Conservation (phyloP, 1,140 invertebrate genomes). For the Pseudomyrmex gracilis region DNA sequence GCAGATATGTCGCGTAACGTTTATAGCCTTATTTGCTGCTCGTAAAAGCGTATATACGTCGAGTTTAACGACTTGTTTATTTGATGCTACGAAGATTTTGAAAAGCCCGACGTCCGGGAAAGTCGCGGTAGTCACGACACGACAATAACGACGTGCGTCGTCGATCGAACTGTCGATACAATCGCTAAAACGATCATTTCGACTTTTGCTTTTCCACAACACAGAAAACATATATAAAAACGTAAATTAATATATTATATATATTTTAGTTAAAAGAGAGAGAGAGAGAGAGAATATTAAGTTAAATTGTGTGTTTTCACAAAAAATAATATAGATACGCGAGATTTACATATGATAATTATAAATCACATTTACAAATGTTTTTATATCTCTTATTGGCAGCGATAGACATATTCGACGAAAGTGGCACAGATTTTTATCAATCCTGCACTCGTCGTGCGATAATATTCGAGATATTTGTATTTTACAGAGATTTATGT, state of each 20-base stretch:
- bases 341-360: too few relatives aligned
- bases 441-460: not conserved
- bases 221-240: not conserved
- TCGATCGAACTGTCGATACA: constrained; percentile 16
- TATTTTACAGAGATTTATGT: constrained; percentile 3
- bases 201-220: not conserved
- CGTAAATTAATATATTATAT: too few relatives aligned
- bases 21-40: constrained; percentile 58
- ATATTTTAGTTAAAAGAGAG: too few relatives aligned
- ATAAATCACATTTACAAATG: too few relatives aligned
- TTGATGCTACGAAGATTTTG: constrained; percentile 42
- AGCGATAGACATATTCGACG: not conserved
- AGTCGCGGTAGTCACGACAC: not conserved
- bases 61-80: constrained; percentile 59
- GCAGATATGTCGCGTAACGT: constrained; percentile 27
- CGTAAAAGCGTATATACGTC: constrained; percentile 47
- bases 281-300: too few relatives aligned
- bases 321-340: too few relatives aligned
- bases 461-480: constrained; percentile 32
- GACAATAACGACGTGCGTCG: not conserved
- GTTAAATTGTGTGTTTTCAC: too few relatives aligned
- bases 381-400: too few relatives aligned
- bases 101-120: constrained; percentile 4
- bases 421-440: constrained; percentile 8
- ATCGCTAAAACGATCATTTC: not conserved